Evolutionary conservation across 2,797 vertebrate species (phyloP).

Genomic region (Agapornis canus): DNA sequence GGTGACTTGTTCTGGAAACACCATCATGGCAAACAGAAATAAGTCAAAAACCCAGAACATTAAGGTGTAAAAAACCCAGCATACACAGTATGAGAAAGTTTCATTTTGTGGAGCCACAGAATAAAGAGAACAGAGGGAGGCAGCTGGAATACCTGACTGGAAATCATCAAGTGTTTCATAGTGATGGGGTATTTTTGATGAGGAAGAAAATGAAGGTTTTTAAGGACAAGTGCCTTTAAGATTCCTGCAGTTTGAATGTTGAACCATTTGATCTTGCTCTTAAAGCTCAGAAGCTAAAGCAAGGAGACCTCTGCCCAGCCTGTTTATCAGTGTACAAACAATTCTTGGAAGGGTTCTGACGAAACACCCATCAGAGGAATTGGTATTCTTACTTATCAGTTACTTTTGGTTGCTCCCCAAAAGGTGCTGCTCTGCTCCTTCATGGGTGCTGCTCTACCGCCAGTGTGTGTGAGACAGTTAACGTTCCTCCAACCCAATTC

Average conservation of each 20-base stretch:
- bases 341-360: slow-evolving; percentile 47
- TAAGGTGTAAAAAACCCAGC: neutral
- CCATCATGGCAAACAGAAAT: neutral
- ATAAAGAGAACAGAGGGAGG: neutral
- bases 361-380: slow-evolving; percentile 30
- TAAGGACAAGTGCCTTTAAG: neutral
- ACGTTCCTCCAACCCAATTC: neutral
- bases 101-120: neutral
- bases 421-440: neutral
- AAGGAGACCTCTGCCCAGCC: neutral
- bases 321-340: slow-evolving; percentile 24
- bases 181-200: neutral
- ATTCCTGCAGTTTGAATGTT: neutral
- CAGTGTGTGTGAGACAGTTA: rapidly evolving
- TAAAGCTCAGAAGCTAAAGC: neutral
- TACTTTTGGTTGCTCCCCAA: neutral
- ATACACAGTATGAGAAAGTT: neutral
- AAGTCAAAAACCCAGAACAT: neutral
- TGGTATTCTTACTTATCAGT: slow-evolving; percentile 4
- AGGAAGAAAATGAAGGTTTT: neutral
- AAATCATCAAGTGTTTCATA: neutral
- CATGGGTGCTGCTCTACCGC: rapidly evolving
- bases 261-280: neutral
- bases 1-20: neutral
- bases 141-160: neutral